phyloP scores from a whole-genome alignment of 2,113 vertebrate genomes.

The Turdus rufiventris region DNA sequence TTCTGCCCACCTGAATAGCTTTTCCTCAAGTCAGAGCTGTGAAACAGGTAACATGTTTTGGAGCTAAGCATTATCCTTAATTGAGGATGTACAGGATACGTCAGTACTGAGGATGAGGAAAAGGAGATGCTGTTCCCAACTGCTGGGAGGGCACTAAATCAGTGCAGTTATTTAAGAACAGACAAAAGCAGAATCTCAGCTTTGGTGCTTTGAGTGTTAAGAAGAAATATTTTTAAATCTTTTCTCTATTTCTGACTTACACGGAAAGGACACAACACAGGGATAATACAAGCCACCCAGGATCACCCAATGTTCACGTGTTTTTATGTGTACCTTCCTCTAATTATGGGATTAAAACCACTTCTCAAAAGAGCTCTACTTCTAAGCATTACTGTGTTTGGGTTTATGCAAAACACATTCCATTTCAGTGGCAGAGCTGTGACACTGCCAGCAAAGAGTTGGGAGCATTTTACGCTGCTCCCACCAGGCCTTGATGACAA shows the following conservation, averaged over 20 bases:
- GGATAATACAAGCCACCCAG: not conserved
- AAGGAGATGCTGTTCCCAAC: not conserved
- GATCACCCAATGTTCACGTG: not conserved
- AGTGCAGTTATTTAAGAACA: not conserved
- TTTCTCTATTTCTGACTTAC: not conserved
- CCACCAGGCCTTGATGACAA: not conserved
- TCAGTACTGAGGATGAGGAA: not conserved
- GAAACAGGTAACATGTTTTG: not conserved
- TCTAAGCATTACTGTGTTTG: not conserved
- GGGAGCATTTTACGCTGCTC: not conserved
- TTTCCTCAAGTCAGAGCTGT: slow-evolving; percentile 25
- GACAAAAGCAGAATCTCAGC: not conserved
- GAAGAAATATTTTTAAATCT: not conserved
- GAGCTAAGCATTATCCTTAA: not conserved
- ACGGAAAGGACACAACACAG: not conserved
- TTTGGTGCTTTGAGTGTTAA: not conserved
- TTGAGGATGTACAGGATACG: not conserved
- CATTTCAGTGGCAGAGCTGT: not conserved
- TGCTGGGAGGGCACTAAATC: not conserved
- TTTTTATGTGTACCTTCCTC: not conserved
- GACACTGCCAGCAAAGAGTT: not conserved
- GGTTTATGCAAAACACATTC: not conserved
- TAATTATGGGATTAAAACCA: not conserved
- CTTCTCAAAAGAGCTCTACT: not conserved
- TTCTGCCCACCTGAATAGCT: slow-evolving; percentile 23